phyloP scores from a whole-genome alignment of 1,140 invertebrate genomes.

The Helicoverpa zea region DNA sequence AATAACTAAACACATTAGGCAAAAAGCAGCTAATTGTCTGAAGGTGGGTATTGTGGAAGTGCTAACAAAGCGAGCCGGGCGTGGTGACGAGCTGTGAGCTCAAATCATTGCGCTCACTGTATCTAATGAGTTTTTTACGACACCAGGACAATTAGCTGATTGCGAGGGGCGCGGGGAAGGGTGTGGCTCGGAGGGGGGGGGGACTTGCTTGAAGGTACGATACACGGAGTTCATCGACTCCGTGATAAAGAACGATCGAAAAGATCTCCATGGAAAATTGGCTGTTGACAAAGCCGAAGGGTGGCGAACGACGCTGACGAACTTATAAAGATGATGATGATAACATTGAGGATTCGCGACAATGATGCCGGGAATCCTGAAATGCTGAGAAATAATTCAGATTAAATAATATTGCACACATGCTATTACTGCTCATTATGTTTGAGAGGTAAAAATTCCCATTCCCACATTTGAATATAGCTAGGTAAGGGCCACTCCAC shows the following conservation, averaged over 20 bases:
- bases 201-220: no score
- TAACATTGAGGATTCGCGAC: no score
- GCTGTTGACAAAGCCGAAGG: no score
- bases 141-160: slow-evolving; percentile 9
- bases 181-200: no score
- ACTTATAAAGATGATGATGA: no score
- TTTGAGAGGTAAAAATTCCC: not conserved
- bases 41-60: not conserved
- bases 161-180: not conserved
- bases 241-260: not conserved
- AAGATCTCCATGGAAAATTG: not conserved
- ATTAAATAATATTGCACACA: no score
- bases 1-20: no score
- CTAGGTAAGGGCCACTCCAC: not conserved
- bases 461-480: not conserved
- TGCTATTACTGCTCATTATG: no score
- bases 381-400: no score
- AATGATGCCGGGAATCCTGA: no score
- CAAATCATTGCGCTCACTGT: not conserved
- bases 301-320: no score
- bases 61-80: not conserved
- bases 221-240: not conserved
- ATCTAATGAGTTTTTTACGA: slow-evolving; percentile 17
- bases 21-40: no score
- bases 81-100: not conserved